Base-by-base conservation (phyloP, 2,888 invertebrate genomes). In the Proisotoma minuta region DNA sequence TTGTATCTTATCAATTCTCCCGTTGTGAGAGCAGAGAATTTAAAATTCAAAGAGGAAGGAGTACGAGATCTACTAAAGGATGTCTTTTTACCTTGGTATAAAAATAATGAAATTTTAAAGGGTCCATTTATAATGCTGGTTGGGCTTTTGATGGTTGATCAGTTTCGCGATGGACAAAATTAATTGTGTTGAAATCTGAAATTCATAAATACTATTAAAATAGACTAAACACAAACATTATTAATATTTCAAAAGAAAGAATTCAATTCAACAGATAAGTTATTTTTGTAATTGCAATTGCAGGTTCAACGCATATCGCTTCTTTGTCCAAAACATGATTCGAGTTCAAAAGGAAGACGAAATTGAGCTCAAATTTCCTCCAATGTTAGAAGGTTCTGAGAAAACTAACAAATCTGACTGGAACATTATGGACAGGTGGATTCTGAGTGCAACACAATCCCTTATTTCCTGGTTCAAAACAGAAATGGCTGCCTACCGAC, bases 401-500 rank as follows among this genome's bases (percentile, higher is more conserved):
- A 49, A 39, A 47, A 59, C 53, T 1, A 61, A 68, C 47, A 59
- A 62, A 53, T 29, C 54, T 5, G 39, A 60, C 0, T 74, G 74
- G 64, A 96, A 96, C 77, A 87, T 95, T 50, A 96, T 99, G 91
- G 99, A 99, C 78, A 84, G 85, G 69, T 99, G 99, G 99, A 93
- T 99, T 60, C 79, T 96, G 27, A 98, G 98, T 0, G 97, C 93
- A 76, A 95, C 95, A 0, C 97, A 99, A 79, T 91, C 92, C 0
- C 81, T 99, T 10, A 82, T 98, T 52, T 84, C 85, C 68, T 97
- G 90, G 80, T 87, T 98, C 8, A 85, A 88, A 56, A 83, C 85
- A 73, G 98, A 99, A 81, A 99, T 99, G 99, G 85, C 85, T 74
- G 88, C 89, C 1, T 99, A 98, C 77, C 86, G 90, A 59, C 81